These are phyloP conservation scores for Vanessa atalanta DNA, from an alignment of 1,140 invertebrate genomes.

Conservation along the genomic window DNA sequence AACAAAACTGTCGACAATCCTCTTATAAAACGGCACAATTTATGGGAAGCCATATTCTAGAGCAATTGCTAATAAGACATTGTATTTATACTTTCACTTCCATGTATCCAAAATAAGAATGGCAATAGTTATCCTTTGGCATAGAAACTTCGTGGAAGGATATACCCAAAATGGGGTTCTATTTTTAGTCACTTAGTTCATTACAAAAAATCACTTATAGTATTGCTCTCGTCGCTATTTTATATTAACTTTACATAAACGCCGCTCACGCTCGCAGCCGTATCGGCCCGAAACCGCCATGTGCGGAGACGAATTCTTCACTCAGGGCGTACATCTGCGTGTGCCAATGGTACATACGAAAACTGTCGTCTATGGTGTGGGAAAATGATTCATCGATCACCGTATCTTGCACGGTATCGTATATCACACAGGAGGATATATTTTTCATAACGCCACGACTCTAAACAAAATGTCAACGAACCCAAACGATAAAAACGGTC, in stretches of 20 bases:
- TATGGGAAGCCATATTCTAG: background rate
- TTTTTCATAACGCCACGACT: background rate
- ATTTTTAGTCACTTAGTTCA: background rate
- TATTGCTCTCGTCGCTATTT: background rate
- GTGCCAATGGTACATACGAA: background rate
- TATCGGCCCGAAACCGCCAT: background rate
- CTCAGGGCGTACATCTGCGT: background rate
- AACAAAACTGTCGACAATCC: background rate
- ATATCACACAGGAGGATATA: background rate
- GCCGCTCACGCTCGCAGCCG: background rate
- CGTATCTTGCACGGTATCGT: background rate
- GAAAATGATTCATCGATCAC: background rate
- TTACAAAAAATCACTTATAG: background rate
- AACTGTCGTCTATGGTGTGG: background rate
- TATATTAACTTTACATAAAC: slow-evolving; percentile 4
- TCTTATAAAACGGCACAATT: background rate
- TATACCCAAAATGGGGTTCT: slow-evolving; percentile 1
- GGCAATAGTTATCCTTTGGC: slow-evolving; percentile 8
- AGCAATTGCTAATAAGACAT: no score
- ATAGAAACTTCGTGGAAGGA: slow-evolving; percentile 5
- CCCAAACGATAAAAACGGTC: background rate
- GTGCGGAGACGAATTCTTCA: background rate
- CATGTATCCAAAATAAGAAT: background rate
- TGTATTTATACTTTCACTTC: slow-evolving; percentile 5
- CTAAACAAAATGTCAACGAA: background rate